These are phyloP conservation scores for Pionites leucogaster DNA, from an alignment of 2,113 vertebrate species.

Conservation along the genomic window DNA sequence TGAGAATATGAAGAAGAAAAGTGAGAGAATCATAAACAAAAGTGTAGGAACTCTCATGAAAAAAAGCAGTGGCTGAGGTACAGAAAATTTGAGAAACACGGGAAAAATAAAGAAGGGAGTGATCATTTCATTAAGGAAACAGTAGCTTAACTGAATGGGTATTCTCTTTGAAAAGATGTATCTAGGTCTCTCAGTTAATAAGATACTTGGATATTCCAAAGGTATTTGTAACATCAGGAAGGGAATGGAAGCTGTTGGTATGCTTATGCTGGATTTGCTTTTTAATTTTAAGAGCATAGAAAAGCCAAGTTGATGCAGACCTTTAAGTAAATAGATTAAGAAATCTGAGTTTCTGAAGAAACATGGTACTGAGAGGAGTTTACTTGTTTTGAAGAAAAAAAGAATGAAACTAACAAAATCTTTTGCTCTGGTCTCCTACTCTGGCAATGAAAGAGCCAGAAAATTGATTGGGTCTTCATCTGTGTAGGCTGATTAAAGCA, in stretches of 20 bases:
- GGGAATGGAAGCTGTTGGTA: not conserved
- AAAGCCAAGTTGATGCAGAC: not conserved
- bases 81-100: not conserved
- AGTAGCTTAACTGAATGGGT: not conserved
- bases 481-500: slow-evolving; percentile 65
- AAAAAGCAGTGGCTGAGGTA: not conserved
- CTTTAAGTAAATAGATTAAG: not conserved
- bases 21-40: not conserved
- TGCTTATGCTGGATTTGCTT: not conserved
- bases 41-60: not conserved
- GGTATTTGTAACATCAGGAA: not conserved
- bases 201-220: not conserved
- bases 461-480: slow-evolving; percentile 69
- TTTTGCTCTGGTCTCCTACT: slow-evolving; percentile 47
- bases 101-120: not conserved
- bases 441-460: slow-evolving; percentile 54
- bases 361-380: not conserved
- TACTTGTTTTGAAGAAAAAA: not conserved
- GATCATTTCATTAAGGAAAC: not conserved
- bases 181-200: not conserved
- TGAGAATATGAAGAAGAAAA: not conserved
- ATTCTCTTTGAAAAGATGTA: not conserved
- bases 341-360: not conserved
- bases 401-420: not conserved
- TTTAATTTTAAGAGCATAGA: not conserved